Evolutionary conservation across 1,140 invertebrate genomes (phyloP), one percentile per base, ranked within the genome.

Genomic region (Episyrphus balteatus): DNA sequence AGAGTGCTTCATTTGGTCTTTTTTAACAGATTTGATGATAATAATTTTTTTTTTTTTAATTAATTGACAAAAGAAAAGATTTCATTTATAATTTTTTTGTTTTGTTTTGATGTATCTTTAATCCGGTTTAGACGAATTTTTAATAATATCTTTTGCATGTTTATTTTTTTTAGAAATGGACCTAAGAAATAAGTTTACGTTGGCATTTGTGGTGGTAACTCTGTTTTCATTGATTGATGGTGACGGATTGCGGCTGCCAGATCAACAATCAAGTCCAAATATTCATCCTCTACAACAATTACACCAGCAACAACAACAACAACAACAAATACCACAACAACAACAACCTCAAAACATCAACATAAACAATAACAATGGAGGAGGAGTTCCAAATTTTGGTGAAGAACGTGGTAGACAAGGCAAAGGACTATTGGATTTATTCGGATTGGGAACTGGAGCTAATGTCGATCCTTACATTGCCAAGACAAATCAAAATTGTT

Each of bases 401-500:
- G 58, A 62, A 42, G 61, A 61, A 21, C 62, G 57, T 2, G 61
- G 63, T 0, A 47, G 62, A 0, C 72, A 78, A 61, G 79, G 81
- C 6, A 76, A 80, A 51, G 75, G 80, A 55, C 67, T 84, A 2
- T 67, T 87, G 17, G 82, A 86, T 59, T 84, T 81, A 75, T 76
- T 88, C 19, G 84, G 84, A 7, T 62, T 87, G 14, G 81, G 81
- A 5, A 80, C 80, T 1, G 80, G 78, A 30, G 73, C 73, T 41
- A 75, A 86, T 47, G 75, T 80, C 7, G 84, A 88, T 70, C 83
- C 84, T 1, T 88, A 85, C 62, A 64, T 86, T 50, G 77, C 82
- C 14, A 77, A 75, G 55, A 74, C 79, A 1, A 86, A 86, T 40
- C 70, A 79, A 49, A 78, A 76, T 44, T 88, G 84, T 54, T 59